Conservation (phyloP, 2,113 vertebrate genomes). For the Ptyas mucosa region DNA sequence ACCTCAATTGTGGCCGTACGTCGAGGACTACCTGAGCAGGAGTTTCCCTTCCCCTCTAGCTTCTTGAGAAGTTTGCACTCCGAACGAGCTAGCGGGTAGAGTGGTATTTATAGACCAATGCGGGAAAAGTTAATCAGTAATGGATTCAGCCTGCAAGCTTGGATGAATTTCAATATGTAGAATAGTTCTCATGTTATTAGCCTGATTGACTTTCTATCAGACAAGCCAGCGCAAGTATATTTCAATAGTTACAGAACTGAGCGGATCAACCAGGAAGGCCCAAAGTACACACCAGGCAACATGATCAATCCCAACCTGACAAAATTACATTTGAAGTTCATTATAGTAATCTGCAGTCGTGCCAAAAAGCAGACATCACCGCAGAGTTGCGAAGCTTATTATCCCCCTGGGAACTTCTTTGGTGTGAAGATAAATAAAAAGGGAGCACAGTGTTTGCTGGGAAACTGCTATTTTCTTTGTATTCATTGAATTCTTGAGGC, state of each 20-base stretch:
- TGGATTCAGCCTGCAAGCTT: slow-evolving; percentile 10
- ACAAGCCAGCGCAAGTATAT: slow-evolving; percentile 9
- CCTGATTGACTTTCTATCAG: slow-evolving; percentile 27
- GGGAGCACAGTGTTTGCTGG: slow-evolving; percentile 10
- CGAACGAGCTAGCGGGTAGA: slow-evolving; percentile 4
- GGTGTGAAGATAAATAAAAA: slow-evolving; percentile 31
- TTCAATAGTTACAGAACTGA: slow-evolving; percentile 37
- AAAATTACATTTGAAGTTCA: slow-evolving; percentile 22
- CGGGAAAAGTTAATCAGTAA: slow-evolving; percentile 8
- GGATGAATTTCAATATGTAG: slow-evolving; percentile 10
- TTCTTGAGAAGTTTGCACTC: background rate
- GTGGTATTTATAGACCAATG: background rate
- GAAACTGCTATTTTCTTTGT: slow-evolving; percentile 22
- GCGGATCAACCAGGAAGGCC: slow-evolving; percentile 26
- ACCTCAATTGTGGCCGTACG: no score
- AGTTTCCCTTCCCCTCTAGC: background rate
- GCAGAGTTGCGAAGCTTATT: slow-evolving; percentile 4
- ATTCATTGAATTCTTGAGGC: background rate
- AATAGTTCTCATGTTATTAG: slow-evolving; percentile 31
- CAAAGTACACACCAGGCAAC: slow-evolving; percentile 26
- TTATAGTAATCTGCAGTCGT: background rate
- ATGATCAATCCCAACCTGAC: slow-evolving; percentile 12
- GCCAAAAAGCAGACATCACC: slow-evolving; percentile 12
- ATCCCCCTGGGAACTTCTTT: slow-evolving; percentile 19
- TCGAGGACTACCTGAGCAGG: no score